Evolutionary conservation across 2,797 vertebrate genomes (phyloP).

Genomic region (Pseudopleuronectes americanus): DNA sequence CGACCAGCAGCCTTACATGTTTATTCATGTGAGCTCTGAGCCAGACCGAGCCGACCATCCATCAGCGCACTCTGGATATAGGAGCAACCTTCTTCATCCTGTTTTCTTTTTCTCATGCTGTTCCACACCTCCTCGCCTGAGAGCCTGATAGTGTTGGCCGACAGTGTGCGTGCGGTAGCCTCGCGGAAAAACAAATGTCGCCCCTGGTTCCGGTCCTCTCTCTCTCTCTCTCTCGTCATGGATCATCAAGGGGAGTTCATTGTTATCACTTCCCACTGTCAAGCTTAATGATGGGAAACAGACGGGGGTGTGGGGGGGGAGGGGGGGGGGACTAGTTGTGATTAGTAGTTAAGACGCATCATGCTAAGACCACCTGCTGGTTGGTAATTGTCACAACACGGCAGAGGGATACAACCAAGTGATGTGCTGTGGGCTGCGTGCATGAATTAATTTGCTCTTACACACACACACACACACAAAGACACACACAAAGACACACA

Average conservation of each 20-base stretch:
- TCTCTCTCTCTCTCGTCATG: slow-evolving; percentile 41
- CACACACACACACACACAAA: slow-evolving; percentile 17
- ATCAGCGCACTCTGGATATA: slow-evolving; percentile 54
- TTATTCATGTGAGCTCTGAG: slow-evolving; percentile 65
- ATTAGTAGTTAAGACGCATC: slow-evolving; percentile 61
- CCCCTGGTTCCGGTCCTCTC: slow-evolving; percentile 31
- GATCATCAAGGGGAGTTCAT: slow-evolving; percentile 60
- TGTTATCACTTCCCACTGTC: slow-evolving; percentile 63
- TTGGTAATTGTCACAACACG: slow-evolving; percentile 64
- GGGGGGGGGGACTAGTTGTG: slow-evolving; percentile 33
- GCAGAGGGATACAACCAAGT: slow-evolving; percentile 45
- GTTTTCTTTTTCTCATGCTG: slow-evolving; percentile 24
- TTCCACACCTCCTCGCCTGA: slow-evolving; percentile 43
- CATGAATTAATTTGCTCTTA: slow-evolving; percentile 30
- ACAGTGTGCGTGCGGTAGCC: slow-evolving; percentile 37
- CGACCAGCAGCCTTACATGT: slow-evolving; percentile 41
- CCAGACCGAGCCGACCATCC: slow-evolving; percentile 53
- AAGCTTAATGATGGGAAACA: slow-evolving; percentile 48
- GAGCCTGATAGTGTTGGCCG: slow-evolving; percentile 50
- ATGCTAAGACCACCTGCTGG: slow-evolving; percentile 59
- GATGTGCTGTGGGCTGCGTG: slow-evolving; percentile 21
- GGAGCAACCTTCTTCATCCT: slow-evolving; percentile 44
- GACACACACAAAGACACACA: slow-evolving; percentile 8
- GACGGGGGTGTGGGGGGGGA: slow-evolving; percentile 7
- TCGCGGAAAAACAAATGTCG: slow-evolving; percentile 56